Base-by-base conservation (phyloP, 1,140 invertebrate genomes). In the Prorops nasuta region DNA sequence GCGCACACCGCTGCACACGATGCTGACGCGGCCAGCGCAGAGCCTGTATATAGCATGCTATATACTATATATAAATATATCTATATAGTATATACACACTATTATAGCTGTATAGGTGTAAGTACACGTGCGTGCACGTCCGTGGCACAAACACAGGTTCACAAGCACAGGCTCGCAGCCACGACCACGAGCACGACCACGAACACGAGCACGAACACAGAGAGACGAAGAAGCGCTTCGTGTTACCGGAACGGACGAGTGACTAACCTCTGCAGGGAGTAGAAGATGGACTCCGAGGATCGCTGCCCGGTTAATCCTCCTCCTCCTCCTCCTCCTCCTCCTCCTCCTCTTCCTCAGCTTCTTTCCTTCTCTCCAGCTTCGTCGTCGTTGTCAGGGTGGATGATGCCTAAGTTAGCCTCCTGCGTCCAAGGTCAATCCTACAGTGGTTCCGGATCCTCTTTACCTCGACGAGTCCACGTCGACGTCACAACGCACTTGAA, bases 191-290 rank as follows among this genome's bases (percentile, higher is more conserved):
- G 22, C 22, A 16, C 21, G 44, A 37, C 24, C 45, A 38, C n/a
- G n/a, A n/a, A n/a, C n/a, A n/a, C n/a, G n/a, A n/a, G n/a, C n/a
- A n/a, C n/a, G n/a, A n/a, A n/a, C n/a, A n/a, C n/a, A n/a, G n/a
- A n/a, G n/a, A n/a, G n/a, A n/a, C n/a, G n/a, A n/a, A n/a, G n/a
- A n/a, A n/a, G n/a, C n/a, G n/a, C n/a, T n/a, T n/a, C n/a, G n/a
- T n/a, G n/a, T n/a, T 51, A 58, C 60, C 59, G 51, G 62, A 64
- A 54, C 53, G 53, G 28, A 43, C 44, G 56, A 54, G 56, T 51
- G 57, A 60, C 58, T 61, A 61, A 61, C 58, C 58, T 61, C 53
- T 60, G 58, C 34, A n/a, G n/a, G n/a, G 58, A 60, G 60, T 61
- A 49, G 53, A 52, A 58, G 58, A 54, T 44, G 43, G 51, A 52